Evolutionary conservation across 2,797 vertebrate species (phyloP).

Genomic region (Myotis vivesi): DNA sequence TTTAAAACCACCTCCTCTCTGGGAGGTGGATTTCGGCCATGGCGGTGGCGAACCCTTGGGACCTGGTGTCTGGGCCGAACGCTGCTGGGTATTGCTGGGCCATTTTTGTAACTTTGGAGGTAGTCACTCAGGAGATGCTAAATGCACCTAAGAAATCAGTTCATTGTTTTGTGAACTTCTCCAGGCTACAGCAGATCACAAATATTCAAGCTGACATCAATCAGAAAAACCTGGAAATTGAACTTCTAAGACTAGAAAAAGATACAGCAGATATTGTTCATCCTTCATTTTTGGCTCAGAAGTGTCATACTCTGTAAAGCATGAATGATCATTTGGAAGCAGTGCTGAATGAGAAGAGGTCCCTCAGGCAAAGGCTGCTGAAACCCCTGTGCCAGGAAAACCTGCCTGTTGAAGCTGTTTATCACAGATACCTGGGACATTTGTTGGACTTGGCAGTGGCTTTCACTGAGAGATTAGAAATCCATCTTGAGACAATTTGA

Average conservation of each 20-base stretch:
- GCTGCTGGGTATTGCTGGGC: neutral
- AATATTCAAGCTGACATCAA: constrained; percentile 85
- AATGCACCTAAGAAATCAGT: constrained; percentile 77
- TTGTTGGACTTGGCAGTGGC: constrained; percentile 80
- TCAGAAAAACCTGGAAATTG: constrained; percentile 85
- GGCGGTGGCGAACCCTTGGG: neutral
- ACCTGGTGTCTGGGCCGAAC: neutral
- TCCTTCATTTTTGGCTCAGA: constrained; percentile 82
- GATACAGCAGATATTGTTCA: constrained; percentile 84
- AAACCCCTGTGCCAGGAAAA: constrained; percentile 87
- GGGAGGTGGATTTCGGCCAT: neutral
- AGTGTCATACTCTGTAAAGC: constrained; percentile 85
- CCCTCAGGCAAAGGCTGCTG: constrained; percentile 88
- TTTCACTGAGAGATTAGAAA: constrained; percentile 85
- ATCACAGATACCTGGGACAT: constrained; percentile 85
- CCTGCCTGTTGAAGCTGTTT: constrained; percentile 88
- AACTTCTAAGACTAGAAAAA: constrained; percentile 83
- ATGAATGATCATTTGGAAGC: constrained; percentile 89
- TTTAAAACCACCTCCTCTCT: neutral
- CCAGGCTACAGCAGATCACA: constrained; percentile 84
- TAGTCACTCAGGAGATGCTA: constrained; percentile 83
- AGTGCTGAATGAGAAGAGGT: constrained; percentile 87
- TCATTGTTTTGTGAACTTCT: constrained; percentile 86
- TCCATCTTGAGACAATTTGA: constrained; percentile 79
- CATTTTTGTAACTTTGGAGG: neutral